Evolutionary conservation across 2,113 vertebrate species (phyloP).

Genomic region (Clupea harengus): DNA sequence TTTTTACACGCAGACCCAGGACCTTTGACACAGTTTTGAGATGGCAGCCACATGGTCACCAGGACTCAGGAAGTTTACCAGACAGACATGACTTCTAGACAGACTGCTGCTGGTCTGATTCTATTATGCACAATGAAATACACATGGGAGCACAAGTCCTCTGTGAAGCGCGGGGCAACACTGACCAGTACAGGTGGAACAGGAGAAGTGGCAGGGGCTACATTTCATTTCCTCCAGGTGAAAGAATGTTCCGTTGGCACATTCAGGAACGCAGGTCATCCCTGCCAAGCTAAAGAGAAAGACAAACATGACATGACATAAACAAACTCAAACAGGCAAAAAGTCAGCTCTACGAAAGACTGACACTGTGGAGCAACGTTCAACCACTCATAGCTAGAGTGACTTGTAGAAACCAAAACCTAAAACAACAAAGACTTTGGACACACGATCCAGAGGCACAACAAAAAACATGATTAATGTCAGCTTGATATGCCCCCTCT

Average conservation of each 20-base stretch:
- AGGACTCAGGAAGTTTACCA: not conserved
- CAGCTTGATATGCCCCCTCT: not conserved
- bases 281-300: slow-evolving; percentile 75
- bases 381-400: not conserved
- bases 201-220: slow-evolving; percentile 75
- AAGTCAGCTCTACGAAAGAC: not conserved
- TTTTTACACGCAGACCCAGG: not conserved
- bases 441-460: not conserved
- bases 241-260: slow-evolving; percentile 80
- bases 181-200: slow-evolving; percentile 79
- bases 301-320: slow-evolving; percentile 19
- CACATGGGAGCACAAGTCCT: not conserved
- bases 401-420: not conserved
- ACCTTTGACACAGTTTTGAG: not conserved
- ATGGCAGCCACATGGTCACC: not conserved
- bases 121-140: not conserved
- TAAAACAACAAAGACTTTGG: not conserved
- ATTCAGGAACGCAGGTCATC: slow-evolving; percentile 82
- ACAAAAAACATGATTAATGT: not conserved
- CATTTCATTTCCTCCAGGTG: slow-evolving; percentile 78
- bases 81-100: not conserved
- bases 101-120: not conserved
- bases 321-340: slow-evolving; percentile 20
- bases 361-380: not conserved
- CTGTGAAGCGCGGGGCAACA: not conserved